Percentiles rank a stretch among this genome's conserved stretches.
These are phyloP conservation scores for Cheilosia scutellata DNA, from an alignment of 2,888 invertebrate species.

Conservation along the genomic window DNA sequence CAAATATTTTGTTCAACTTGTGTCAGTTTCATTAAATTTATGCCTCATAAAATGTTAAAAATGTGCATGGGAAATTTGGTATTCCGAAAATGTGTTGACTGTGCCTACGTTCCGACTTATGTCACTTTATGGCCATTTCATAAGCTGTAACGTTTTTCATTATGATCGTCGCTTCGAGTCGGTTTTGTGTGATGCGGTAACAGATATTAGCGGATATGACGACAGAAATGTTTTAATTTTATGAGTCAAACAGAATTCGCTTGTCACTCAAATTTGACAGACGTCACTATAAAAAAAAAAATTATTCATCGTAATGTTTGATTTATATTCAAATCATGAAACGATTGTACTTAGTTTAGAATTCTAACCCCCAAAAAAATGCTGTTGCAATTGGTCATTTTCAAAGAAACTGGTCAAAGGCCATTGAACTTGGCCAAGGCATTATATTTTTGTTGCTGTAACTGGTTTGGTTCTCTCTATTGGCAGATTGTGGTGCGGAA, in stretches of 20 bases:
- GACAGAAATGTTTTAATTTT: not conserved
- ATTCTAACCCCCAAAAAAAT: not conserved
- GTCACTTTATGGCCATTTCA: not conserved
- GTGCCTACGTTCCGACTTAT: not conserved
- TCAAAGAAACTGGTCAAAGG: slow-evolving; percentile 7
- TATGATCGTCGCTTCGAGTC: not conserved
- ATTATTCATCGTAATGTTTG: not conserved
- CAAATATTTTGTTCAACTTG: not conserved
- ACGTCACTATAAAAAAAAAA: not conserved
- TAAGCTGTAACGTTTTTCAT: not conserved
- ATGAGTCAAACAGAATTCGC: not conserved
- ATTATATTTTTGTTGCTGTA: slow-evolving; percentile 11
- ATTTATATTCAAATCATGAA: not conserved
- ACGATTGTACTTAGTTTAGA: not conserved
- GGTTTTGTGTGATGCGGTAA: not conserved
- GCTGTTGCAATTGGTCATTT: not conserved
- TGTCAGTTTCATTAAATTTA: not conserved
- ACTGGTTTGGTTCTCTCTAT: slow-evolving; percentile 24
- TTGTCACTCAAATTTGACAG: not conserved
- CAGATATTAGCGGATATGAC: not conserved
- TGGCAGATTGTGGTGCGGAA: not conserved
- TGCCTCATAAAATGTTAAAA: not conserved
- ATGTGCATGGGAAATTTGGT: not conserved
- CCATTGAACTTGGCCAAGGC: slow-evolving; percentile 9
- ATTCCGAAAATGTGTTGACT: not conserved